Evolutionary conservation across 2,797 vertebrate genomes (phyloP).

Genomic region (Anisognathus igniventris): DNA sequence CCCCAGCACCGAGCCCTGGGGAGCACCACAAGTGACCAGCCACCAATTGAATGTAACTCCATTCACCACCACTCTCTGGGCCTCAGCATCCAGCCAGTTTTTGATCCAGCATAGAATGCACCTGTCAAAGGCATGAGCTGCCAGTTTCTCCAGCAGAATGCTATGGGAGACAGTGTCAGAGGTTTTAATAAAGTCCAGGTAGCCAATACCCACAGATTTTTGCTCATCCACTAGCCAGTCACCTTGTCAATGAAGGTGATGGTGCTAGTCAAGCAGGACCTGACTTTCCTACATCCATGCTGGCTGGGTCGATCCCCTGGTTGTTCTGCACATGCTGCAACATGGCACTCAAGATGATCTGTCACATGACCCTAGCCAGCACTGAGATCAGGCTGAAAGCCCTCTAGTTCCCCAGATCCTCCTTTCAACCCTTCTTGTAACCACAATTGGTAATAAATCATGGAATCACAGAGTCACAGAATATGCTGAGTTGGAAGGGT

Average conservation of each 20-base stretch:
- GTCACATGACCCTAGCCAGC: too few relatives aligned
- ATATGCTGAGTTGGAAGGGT: not conserved
- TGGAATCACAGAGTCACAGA: not conserved
- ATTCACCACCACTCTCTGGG: not conserved
- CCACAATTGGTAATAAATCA: not conserved
- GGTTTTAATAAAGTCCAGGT: not conserved
- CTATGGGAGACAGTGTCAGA: not conserved
- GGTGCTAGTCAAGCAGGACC: not conserved
- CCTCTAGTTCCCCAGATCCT: not conserved
- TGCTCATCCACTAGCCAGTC: not conserved
- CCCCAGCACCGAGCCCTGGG: not conserved
- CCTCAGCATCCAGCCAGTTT: not conserved
- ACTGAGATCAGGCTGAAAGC: not conserved
- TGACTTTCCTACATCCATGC: not conserved
- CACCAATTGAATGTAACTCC: not conserved
- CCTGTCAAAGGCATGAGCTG: not conserved
- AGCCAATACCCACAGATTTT: not conserved
- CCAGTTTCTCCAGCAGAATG: not conserved
- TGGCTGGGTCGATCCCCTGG: rapidly evolving
- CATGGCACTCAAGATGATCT: not conserved
- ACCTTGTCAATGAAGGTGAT: not conserved
- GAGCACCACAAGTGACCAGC: not conserved
- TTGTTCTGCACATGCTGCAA: not conserved
- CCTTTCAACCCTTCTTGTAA: not conserved
- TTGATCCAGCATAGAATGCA: rapidly evolving